These are phyloP conservation scores for Melitaea athalia DNA, from an alignment of 2,888 invertebrate genomes.

Conservation along the genomic window DNA sequence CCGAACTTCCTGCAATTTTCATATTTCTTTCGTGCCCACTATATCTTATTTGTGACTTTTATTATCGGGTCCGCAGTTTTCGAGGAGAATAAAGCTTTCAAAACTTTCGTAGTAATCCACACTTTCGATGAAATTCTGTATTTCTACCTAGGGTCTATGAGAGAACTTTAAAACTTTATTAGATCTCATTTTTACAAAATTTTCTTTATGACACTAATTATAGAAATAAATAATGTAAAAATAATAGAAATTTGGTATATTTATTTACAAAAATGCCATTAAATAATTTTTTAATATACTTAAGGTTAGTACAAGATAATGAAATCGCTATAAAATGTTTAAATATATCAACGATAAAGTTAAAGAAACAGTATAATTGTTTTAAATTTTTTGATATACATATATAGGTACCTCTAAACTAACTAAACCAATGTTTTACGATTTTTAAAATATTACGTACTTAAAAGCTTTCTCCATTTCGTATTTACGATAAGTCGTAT, in stretches of 20 bases:
- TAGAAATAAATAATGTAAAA: background rate
- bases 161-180: conserved; percentile 16
- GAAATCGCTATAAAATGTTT: too few species aligned
- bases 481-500: conserved; percentile 36
- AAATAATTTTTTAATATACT: too few species aligned
- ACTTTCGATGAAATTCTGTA: conserved; percentile 34
- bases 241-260: background rate
- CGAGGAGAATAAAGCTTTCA: conserved; percentile 36
- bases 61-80: conserved; percentile 34
- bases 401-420: conserved; percentile 18
- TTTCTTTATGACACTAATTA: background rate
- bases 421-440: conserved; percentile 13
- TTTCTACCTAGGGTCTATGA: conserved; percentile 15
- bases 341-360: too few species aligned
- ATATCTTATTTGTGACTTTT: conserved; percentile 46
- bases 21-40: conserved; percentile 48
- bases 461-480: conserved; percentile 30
- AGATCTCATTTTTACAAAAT: background rate
- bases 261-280: too few species aligned
- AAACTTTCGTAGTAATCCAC: conserved; percentile 35
- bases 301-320: too few species aligned
- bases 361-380: background rate
- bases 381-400: background rate
- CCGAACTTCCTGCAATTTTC: conserved; percentile 47
- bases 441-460: conserved; percentile 24